Percentiles rank a stretch among this genome's conserved stretches.
Conservation (phyloP, 2,888 invertebrate species). For the Tethea ocularis region DNA sequence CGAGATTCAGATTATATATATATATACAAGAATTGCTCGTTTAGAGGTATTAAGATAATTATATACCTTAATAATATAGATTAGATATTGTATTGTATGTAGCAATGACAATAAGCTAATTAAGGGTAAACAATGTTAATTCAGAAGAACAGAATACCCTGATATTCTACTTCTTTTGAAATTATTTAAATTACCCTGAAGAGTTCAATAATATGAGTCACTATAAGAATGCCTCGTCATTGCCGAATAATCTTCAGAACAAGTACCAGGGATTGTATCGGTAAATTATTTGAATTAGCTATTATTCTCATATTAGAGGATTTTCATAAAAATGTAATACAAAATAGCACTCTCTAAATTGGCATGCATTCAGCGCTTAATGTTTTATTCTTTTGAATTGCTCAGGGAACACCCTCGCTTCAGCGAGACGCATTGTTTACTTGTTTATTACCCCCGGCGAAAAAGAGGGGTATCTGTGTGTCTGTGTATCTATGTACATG, state of each 20-base stretch:
- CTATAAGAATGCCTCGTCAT: conserved; percentile 38
- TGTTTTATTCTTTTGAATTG: conserved; percentile 14
- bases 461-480: too few species aligned
- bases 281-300: conserved; percentile 29
- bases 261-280: conserved; percentile 41
- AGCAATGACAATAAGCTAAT: too few species aligned
- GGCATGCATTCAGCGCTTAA: conserved; percentile 30
- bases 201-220: conserved; percentile 4
- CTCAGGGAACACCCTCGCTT: neutral
- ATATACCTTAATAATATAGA: too few species aligned
- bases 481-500: too few species aligned
- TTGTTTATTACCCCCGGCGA: too few species aligned
- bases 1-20: too few species aligned
- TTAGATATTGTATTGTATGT: too few species aligned
- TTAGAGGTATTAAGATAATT: too few species aligned
- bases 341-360: conserved; percentile 26
- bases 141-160: too few species aligned
- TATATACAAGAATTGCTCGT: too few species aligned
- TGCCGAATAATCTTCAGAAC: conserved; percentile 36
- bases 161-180: neutral
- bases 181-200: neutral
- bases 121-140: too few species aligned
- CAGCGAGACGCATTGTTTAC: too few species aligned
- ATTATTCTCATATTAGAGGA: conserved; percentile 20
- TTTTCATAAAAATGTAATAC: conserved; percentile 12